phyloP scores from a whole-genome alignment of 1,140 invertebrate species.

The Drosophila sucinea region DNA sequence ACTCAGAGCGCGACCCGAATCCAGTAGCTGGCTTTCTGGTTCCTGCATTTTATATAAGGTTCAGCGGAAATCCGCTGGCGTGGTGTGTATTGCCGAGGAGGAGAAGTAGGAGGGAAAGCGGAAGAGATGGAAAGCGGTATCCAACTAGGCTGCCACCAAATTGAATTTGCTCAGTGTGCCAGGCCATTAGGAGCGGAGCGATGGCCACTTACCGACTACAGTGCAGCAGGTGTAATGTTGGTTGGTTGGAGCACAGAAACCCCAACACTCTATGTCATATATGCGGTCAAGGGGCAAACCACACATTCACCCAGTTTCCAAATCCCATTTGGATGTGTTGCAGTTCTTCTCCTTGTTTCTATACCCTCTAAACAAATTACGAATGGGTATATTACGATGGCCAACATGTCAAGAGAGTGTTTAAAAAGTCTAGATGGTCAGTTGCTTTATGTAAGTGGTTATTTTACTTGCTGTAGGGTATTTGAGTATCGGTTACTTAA shows the following conservation, averaged over 20 bases:
- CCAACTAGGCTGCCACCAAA: conserved; percentile 40
- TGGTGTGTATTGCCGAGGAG: conserved; percentile 7
- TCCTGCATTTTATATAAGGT: conserved; percentile 65
- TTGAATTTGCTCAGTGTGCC: conserved; percentile 56
- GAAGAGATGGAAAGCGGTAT: background rate
- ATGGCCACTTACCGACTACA: conserved; percentile 42
- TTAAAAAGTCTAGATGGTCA: background rate
- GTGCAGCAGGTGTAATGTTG: conserved; percentile 46
- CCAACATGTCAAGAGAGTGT: background rate
- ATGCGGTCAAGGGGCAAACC: conserved; percentile 31
- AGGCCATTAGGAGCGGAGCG: conserved; percentile 12
- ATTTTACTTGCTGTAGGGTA: background rate
- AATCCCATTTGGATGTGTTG: conserved; percentile 13
- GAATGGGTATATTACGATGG: background rate
- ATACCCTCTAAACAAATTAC: background rate
- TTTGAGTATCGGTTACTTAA: background rate
- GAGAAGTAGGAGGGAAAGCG: too few relatives aligned
- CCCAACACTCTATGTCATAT: conserved; percentile 34
- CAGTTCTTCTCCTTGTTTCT: background rate
- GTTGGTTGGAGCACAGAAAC: background rate
- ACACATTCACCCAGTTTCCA: conserved; percentile 44
- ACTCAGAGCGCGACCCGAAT: conserved; percentile 42
- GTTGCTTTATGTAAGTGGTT: background rate
- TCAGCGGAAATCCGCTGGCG: conserved; percentile 63
- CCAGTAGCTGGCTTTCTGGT: conserved; percentile 34